Conservation (phyloP, 1,140 invertebrate species). For the Oryctes rhinoceros region DNA sequence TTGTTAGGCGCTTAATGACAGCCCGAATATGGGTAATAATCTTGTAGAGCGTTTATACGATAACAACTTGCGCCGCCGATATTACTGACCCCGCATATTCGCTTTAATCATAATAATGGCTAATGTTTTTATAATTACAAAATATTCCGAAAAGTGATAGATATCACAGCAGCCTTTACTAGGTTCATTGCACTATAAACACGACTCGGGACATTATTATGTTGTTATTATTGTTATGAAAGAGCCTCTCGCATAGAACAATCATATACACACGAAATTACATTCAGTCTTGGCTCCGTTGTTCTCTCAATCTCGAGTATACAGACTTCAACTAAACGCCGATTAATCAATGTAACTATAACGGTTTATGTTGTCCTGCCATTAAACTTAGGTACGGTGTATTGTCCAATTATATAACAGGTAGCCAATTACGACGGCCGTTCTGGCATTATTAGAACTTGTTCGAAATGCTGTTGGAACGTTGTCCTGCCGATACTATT, state of each 20-base stretch:
- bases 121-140: constrained; percentile 45
- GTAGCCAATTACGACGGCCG: constrained; percentile 45
- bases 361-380: constrained; percentile 42
- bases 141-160: constrained; percentile 39
- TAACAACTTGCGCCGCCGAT: constrained; percentile 5
- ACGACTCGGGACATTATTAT: constrained; percentile 29
- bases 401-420: constrained; percentile 48
- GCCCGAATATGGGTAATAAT: too few relatives aligned
- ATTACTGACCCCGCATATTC: constrained; percentile 32
- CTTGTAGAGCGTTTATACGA: neutral
- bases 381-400: constrained; percentile 41
- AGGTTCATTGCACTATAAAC: constrained; percentile 44
- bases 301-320: constrained; percentile 31
- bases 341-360: constrained; percentile 44
- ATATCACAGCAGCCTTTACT: constrained; percentile 32
- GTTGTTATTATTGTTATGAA: constrained; percentile 39
- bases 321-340: constrained; percentile 39
- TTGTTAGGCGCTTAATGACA: too few relatives aligned
- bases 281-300: neutral
- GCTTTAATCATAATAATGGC: constrained; percentile 14
- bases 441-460: constrained; percentile 45
- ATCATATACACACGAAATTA: constrained; percentile 36
- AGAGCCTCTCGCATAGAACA: constrained; percentile 23
- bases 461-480: constrained; percentile 46
- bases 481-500: constrained; percentile 39